These are phyloP conservation scores for Opisthograptis luteolata DNA, from an alignment of 2,888 invertebrate species.

Conservation along the genomic window DNA sequence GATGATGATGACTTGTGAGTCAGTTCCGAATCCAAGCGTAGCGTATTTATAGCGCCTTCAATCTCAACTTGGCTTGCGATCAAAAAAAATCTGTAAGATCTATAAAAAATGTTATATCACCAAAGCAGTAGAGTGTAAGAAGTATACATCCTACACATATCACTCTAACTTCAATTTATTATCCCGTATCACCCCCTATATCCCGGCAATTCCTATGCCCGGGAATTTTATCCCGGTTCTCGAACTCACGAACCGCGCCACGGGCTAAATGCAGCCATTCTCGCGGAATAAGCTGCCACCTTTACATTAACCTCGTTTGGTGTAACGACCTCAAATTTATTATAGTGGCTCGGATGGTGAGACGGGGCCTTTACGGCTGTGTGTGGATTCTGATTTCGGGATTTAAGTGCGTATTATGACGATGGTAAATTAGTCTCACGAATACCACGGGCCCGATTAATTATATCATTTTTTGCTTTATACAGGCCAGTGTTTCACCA, in stretches of 20 bases:
- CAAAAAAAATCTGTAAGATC: too few relatives aligned
- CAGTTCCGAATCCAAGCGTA: too few relatives aligned
- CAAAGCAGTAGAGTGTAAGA: too few relatives aligned
- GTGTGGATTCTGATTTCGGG: slow-evolving; percentile 29
- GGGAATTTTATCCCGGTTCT: neutral
- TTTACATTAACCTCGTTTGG: slow-evolving; percentile 61
- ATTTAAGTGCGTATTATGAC: slow-evolving; percentile 13
- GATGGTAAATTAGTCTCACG: too few relatives aligned
- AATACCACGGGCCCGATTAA: too few relatives aligned
- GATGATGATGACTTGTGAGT: too few relatives aligned
- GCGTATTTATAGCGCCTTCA: too few relatives aligned
- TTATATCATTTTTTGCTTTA: too few relatives aligned
- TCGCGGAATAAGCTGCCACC: slow-evolving; percentile 53
- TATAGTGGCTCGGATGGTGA: slow-evolving; percentile 40
- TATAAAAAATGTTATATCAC: too few relatives aligned
- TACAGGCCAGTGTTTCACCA: too few relatives aligned
- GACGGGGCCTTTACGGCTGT: slow-evolving; percentile 24
- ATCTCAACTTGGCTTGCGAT: too few relatives aligned
- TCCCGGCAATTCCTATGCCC: neutral
- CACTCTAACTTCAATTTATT: neutral
- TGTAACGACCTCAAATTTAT: slow-evolving; percentile 57
- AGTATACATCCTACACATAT: neutral
- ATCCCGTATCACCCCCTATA: neutral
- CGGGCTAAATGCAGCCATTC: slow-evolving; percentile 48
- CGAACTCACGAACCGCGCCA: slow-evolving; percentile 7